Percentiles rank a stretch among this genome's conserved stretches.
These are phyloP conservation scores for Diphyllodes magnificus DNA, from an alignment of 2,113 vertebrate genomes.

Conservation along the genomic window DNA sequence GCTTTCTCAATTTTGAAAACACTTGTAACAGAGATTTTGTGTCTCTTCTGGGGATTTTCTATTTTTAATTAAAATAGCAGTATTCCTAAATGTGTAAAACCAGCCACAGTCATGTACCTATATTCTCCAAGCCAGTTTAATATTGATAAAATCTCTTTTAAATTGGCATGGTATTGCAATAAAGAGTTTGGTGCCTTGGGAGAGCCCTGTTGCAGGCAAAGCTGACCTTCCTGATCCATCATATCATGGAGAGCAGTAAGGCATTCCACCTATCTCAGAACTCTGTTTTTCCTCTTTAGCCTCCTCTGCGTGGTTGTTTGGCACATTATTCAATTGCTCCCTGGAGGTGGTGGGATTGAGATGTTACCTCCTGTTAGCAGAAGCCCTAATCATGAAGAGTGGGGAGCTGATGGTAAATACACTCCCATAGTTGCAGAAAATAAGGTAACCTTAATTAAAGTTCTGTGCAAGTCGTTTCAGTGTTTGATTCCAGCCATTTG, in stretches of 20 bases:
- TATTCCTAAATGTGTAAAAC: not conserved
- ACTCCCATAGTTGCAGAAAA: not conserved
- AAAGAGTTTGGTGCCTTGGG: not conserved
- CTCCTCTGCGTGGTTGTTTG: not conserved
- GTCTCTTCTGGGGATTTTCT: not conserved
- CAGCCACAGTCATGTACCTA: fast-evolving
- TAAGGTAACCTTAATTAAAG: not conserved
- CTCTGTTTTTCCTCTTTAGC: not conserved
- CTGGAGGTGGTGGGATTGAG: not conserved
- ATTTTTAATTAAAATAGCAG: not conserved
- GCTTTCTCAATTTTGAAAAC: not conserved
- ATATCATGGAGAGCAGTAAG: not conserved
- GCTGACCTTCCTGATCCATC: not conserved
- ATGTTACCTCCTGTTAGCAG: not conserved
- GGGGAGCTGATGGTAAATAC: not conserved
- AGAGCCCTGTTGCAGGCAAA: not conserved
- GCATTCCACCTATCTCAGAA: not conserved
- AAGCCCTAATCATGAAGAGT: not conserved
- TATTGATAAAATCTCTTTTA: not conserved
- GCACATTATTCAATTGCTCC: not conserved
- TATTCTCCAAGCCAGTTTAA: not conserved
- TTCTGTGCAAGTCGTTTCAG: not conserved
- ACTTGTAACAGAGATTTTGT: not conserved
- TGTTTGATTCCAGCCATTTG: not conserved
- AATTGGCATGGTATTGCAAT: not conserved